Conservation (phyloP, 92 coral and sea anemone genomes). For the Porites lobata region DNA sequence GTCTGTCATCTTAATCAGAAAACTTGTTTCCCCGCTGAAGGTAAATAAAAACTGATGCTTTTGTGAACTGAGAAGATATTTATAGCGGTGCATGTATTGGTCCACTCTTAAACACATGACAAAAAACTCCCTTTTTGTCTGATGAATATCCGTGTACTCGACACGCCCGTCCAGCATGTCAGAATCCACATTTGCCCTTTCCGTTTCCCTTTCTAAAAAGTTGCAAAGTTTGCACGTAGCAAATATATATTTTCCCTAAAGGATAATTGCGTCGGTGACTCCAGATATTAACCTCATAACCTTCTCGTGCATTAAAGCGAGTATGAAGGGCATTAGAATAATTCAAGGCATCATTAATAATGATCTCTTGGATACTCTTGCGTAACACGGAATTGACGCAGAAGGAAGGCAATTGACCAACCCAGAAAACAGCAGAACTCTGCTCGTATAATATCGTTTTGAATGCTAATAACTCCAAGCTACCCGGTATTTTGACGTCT, state of each 20-base stretch:
- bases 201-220: background rate
- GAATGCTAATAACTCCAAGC: too few species aligned
- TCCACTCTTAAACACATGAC: background rate
- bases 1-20: background rate
- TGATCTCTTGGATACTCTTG: background rate
- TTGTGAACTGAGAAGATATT: background rate
- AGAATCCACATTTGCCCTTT: background rate
- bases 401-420: background rate
- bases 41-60: background rate
- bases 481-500: too few species aligned
- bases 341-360: background rate
- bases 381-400: constrained; percentile 13
- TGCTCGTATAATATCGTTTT: too few species aligned
- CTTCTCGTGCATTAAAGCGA: background rate
- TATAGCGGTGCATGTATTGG: background rate
- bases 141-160: background rate
- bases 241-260: background rate
- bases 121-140: background rate
- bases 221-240: background rate
- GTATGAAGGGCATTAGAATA: background rate
- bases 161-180: constrained; percentile 16
- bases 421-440: background rate
- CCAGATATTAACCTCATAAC: background rate
- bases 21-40: background rate
- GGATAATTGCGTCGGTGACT: background rate